Conservation (phyloP, 2,888 invertebrate genomes). For the Stenoptilia bipunctidactyla region DNA sequence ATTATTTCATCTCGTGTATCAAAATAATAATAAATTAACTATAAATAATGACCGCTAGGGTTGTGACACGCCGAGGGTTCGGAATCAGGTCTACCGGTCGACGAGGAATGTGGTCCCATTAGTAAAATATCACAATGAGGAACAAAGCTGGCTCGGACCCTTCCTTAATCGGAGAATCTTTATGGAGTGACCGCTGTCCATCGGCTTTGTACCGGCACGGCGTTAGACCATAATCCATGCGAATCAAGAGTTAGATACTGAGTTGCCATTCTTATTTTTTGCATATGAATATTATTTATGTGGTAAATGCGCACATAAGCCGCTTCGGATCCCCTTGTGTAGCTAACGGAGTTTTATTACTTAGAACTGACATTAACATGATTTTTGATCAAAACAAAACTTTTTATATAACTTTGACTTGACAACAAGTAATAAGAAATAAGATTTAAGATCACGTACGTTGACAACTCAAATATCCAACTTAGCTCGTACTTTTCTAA, state of each 20-base stretch:
- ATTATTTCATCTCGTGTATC: constrained; percentile 61
- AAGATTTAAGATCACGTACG: no score
- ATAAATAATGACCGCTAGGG: constrained; percentile 51
- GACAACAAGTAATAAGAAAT: no score
- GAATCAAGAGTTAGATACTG: constrained; percentile 32
- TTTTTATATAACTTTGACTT: no score
- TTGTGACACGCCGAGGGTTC: constrained; percentile 23
- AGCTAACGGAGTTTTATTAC: neutral
- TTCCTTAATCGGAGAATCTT: constrained; percentile 58
- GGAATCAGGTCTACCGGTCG: constrained; percentile 55
- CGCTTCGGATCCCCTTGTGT: neutral
- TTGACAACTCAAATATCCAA: no score
- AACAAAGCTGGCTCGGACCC: constrained; percentile 34
- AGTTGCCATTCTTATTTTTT: constrained; percentile 27
- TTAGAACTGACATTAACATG: neutral
- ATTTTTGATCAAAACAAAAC: neutral
- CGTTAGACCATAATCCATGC: constrained; percentile 64
- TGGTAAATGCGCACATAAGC: constrained; percentile 14
- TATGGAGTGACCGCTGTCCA: constrained; percentile 61
- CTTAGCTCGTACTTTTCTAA: no score
- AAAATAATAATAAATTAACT: constrained; percentile 69
- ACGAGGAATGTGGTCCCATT: constrained; percentile 62
- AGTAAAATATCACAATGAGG: constrained; percentile 58
- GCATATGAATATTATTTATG: constrained; percentile 51
- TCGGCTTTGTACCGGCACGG: constrained; percentile 38